Evolutionary conservation across 1,140 invertebrate species (phyloP).

Genomic region (Stegodyphus mimosarum): DNA sequence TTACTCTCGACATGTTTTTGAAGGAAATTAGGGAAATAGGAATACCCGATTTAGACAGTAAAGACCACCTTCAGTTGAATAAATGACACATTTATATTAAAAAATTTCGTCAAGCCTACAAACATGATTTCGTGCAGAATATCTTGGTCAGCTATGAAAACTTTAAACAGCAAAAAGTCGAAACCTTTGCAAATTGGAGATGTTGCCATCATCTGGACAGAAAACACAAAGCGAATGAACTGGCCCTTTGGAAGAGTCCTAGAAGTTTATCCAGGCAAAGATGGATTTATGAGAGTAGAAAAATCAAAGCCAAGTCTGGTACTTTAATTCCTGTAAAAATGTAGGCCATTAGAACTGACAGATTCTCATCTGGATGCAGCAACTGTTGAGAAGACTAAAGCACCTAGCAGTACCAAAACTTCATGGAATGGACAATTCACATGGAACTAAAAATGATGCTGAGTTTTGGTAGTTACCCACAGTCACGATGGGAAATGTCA

Average conservation of each 20-base stretch:
- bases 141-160: background rate
- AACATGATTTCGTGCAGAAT: background rate
- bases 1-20: conserved; percentile 62
- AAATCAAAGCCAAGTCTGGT: background rate
- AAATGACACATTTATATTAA: background rate
- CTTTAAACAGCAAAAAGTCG: background rate
- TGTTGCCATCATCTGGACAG: background rate
- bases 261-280: background rate
- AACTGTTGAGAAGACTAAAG: too few species aligned
- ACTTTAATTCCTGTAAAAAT: background rate
- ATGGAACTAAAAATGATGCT: too few species aligned
- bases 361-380: background rate
- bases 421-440: too few species aligned
- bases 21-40: background rate
- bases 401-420: too few species aligned
- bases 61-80: background rate
- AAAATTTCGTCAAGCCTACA: background rate
- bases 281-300: background rate
- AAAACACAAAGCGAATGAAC: background rate
- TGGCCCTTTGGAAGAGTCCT: background rate
- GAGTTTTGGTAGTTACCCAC: too few species aligned
- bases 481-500: too few species aligned
- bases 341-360: background rate
- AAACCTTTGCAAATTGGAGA: background rate
- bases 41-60: background rate